Base-by-base conservation (phyloP, 2,797 vertebrate species). In the Enteromius thamalakanensis region DNA sequence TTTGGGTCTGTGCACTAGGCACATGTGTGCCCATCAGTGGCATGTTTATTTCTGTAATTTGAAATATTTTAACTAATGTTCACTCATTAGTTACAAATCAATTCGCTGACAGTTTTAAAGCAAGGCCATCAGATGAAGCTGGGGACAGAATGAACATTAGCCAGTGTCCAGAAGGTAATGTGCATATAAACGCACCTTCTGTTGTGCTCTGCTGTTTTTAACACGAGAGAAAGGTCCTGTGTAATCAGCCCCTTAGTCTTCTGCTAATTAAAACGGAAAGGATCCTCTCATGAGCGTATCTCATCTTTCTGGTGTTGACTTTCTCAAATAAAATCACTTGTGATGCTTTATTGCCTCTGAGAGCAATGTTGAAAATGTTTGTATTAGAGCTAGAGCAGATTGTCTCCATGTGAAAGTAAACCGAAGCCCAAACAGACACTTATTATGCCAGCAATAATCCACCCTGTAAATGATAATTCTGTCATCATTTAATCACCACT, bases 291-390 rank as follows among this genome's bases (percentile, higher is more conserved):
- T 15, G 19, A 75, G 71, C 10, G 17, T 7, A 37, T 60, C 74
- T 76, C 19, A 5, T 34, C 53, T 60, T 60, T 76, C 34, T 60
- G 34, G 21, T 76, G 53, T 60, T 55, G 55, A 15, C 40, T 60
- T 75, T 58, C 29, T 74, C 26, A 53, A 32, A 53, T 47, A 29
- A 51, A 60, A 60, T 64, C 11, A 47, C 23, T 47, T 29, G 55
- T 21, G 72, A 76, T 23, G 37, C n/a, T 86, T 87, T 82, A 82
- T 84, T 87, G 82, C 84, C 75, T 85, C 62, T 64, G 74, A 78
- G 79, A 84, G 86, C 77, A 74, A 64, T 8, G 15, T 62, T 79
- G 26, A 71, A 82, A 64, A 40, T 14, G 45, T 79, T 71, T 58
- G 74, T 53, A 75, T 70, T 71, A 79, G 64, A 83, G 70, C 86